Conservation (phyloP, 2,113 vertebrate species). For the Orthochromis indermauri region DNA sequence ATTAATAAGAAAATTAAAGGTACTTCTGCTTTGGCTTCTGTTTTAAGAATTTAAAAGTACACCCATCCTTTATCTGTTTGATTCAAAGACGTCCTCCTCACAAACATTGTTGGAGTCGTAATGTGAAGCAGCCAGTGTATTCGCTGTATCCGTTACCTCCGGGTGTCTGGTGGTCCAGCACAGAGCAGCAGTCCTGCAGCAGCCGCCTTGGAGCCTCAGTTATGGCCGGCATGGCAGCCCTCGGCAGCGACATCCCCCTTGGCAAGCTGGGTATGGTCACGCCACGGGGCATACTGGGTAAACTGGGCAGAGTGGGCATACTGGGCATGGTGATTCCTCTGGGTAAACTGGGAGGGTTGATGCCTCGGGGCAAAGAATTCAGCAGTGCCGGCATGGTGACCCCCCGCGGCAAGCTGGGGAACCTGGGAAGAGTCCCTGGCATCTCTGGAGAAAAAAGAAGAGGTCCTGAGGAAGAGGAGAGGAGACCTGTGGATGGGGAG, state of each 20-base stretch:
- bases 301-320: constrained; percentile 9
- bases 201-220: constrained; percentile 32
- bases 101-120: background rate
- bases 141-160: constrained; percentile 12
- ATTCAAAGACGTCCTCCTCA: background rate
- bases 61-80: background rate
- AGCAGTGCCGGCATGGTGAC: background rate
- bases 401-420: constrained; percentile 14
- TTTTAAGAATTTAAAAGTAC: background rate
- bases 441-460: background rate
- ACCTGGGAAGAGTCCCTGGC: constrained; percentile 12
- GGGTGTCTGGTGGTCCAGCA: constrained; percentile 42
- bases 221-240: constrained; percentile 9
- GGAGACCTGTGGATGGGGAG: background rate
- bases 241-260: constrained; percentile 10
- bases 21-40: background rate
- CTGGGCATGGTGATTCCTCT: constrained; percentile 17
- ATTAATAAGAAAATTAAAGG: background rate
- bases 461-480: background rate
- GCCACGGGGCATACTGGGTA: constrained; percentile 29
- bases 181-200: constrained; percentile 37
- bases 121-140: background rate
- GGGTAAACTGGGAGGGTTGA: background rate
- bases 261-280: constrained; percentile 21
- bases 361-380: background rate